Evolutionary conservation across 2,888 invertebrate genomes (phyloP).

Genomic region (Patella pellucida): DNA sequence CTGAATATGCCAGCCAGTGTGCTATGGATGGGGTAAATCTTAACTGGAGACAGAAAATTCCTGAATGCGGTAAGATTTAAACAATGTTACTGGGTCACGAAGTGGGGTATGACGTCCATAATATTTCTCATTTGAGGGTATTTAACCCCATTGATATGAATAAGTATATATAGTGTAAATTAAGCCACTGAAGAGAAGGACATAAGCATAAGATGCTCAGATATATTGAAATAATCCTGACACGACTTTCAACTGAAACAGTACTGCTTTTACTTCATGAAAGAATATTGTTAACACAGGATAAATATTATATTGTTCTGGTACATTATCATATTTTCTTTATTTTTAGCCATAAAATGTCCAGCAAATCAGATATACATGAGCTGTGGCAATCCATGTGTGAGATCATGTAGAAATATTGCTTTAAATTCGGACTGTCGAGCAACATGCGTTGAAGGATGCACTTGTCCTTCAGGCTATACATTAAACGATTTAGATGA

Average conservation of each 20-base stretch:
- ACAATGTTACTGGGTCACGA: too few species aligned
- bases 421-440: conserved; percentile 61
- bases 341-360: conserved; percentile 78
- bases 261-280: too few species aligned
- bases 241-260: too few species aligned
- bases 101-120: too few species aligned
- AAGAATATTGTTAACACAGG: too few species aligned
- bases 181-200: too few species aligned
- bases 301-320: too few species aligned
- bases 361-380: conserved; percentile 80
- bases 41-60: conserved; percentile 83
- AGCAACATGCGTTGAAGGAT: conserved; percentile 85
- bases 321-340: background rate
- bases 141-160: too few species aligned
- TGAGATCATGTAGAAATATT: conserved; percentile 80
- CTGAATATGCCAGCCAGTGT: conserved; percentile 87
- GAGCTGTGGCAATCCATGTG: conserved; percentile 77
- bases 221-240: too few species aligned
- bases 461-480: conserved; percentile 87
- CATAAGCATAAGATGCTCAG: too few species aligned
- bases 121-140: too few species aligned
- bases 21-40: conserved; percentile 80
- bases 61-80: conserved; percentile 77
- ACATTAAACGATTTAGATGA: conserved; percentile 78
- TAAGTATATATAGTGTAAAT: too few species aligned